Conservation (phyloP, 1,140 invertebrate genomes). For the Sycophila sp. region DNA sequence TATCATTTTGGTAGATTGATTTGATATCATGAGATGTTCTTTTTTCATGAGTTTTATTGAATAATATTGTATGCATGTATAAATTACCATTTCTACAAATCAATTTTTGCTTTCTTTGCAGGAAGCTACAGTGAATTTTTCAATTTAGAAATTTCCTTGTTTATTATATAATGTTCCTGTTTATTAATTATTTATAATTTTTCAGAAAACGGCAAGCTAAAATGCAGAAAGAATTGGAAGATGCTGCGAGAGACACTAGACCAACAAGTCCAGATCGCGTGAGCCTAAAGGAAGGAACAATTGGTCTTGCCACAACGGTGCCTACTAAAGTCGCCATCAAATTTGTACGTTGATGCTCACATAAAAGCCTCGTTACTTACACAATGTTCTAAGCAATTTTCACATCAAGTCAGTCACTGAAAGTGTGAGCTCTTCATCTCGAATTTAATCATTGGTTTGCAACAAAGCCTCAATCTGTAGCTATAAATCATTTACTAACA, state of each 20-base stretch:
- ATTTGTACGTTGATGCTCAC: slow-evolving; percentile 76
- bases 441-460: neutral
- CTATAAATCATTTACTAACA: slow-evolving; percentile 27
- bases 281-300: slow-evolving; percentile 59
- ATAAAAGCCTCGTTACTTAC: slow-evolving; percentile 36
- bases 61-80: slow-evolving; percentile 29
- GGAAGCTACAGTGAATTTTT: slow-evolving; percentile 11
- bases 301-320: slow-evolving; percentile 68
- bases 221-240: slow-evolving; percentile 90
- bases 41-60: neutral
- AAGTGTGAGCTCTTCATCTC: slow-evolving; percentile 10
- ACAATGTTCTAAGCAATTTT: slow-evolving; percentile 33
- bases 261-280: slow-evolving; percentile 66
- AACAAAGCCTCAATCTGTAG: neutral
- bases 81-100: slow-evolving; percentile 2
- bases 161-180: slow-evolving; percentile 22
- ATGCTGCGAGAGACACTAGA: slow-evolving; percentile 81
- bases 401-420: slow-evolving; percentile 24
- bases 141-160: neutral
- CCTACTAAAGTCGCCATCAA: slow-evolving; percentile 77
- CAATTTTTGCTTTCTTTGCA: slow-evolving; percentile 36
- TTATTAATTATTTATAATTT: slow-evolving; percentile 44
- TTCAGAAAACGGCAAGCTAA: slow-evolving; percentile 87
- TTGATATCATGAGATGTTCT: no score
- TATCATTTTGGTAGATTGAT: no score